Evolutionary conservation across 2,797 vertebrate genomes (phyloP).

Genomic region (Sebastes kiyomatsui): DNA sequence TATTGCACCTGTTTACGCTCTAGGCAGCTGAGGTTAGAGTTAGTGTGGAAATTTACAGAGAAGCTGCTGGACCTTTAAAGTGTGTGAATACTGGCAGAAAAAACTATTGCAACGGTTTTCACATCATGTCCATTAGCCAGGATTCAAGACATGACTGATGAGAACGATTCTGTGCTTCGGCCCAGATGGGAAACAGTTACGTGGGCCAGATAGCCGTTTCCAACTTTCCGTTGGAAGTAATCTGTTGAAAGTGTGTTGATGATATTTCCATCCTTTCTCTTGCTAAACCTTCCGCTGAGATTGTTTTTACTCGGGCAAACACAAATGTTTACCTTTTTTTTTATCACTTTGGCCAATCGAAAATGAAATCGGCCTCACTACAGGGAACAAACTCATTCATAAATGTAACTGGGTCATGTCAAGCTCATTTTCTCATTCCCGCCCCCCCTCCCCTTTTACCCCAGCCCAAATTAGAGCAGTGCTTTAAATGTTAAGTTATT

Average conservation of each 20-base stretch:
- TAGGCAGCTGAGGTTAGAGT: background rate
- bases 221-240: background rate
- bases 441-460: conserved; percentile 50
- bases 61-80: conserved; percentile 1
- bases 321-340: conserved; percentile 34
- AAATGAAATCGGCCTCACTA: conserved; percentile 41
- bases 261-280: background rate
- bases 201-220: background rate
- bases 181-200: conserved; percentile 7
- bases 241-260: background rate
- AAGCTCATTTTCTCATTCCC: conserved; percentile 66
- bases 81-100: background rate
- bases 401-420: conserved; percentile 81
- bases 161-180: background rate
- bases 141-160: conserved; percentile 7
- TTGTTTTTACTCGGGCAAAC: conserved; percentile 13
- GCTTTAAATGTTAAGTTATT: conserved; percentile 85
- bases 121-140: conserved; percentile 1
- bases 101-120: conserved; percentile 3
- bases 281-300: background rate
- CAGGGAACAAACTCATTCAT: conserved; percentile 68
- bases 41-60: conserved; percentile 18
- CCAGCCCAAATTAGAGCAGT: conserved; percentile 69
- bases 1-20: conserved; percentile 35
- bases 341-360: conserved; percentile 42